These are phyloP conservation scores for Siphamia tubifer DNA, from an alignment of 2,113 vertebrate species.

Conservation along the genomic window DNA sequence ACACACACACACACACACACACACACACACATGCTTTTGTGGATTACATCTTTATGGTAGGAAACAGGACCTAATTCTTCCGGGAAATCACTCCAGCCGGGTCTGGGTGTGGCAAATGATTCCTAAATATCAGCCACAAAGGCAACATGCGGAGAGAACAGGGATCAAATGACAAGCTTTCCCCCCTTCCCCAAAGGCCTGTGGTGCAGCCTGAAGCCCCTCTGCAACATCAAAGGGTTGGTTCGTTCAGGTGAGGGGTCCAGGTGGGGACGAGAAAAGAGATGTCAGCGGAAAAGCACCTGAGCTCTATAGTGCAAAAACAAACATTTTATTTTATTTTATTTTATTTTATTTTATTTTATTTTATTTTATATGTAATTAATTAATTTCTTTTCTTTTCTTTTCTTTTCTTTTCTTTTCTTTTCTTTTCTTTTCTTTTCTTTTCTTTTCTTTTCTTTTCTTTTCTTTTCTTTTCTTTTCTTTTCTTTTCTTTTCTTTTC, in stretches of 20 bases:
- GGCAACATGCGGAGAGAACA: slow-evolving; percentile 1
- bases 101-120: slow-evolving; percentile 7
- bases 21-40: neutral
- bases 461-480: too few relatives aligned
- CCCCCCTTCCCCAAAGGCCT: neutral
- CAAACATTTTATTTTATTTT: too few relatives aligned
- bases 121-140: neutral
- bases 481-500: too few relatives aligned
- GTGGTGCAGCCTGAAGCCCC: slow-evolving; percentile 38
- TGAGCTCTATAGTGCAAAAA: too few relatives aligned
- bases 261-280: neutral
- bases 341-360: too few relatives aligned
- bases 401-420: too few relatives aligned
- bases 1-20: neutral
- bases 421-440: too few relatives aligned
- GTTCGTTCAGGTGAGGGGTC: slow-evolving; percentile 28
- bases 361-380: too few relatives aligned
- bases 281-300: too few relatives aligned
- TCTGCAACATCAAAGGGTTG: slow-evolving; percentile 40
- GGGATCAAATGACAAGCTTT: slow-evolving; percentile 27
- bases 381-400: too few relatives aligned
- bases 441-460: too few relatives aligned
- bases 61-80: slow-evolving; percentile 1
- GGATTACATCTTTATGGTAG: neutral
- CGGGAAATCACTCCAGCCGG: slow-evolving; percentile 11